Conservation (phyloP, 1,140 invertebrate genomes). For the Elymnias hypermnestra region DNA sequence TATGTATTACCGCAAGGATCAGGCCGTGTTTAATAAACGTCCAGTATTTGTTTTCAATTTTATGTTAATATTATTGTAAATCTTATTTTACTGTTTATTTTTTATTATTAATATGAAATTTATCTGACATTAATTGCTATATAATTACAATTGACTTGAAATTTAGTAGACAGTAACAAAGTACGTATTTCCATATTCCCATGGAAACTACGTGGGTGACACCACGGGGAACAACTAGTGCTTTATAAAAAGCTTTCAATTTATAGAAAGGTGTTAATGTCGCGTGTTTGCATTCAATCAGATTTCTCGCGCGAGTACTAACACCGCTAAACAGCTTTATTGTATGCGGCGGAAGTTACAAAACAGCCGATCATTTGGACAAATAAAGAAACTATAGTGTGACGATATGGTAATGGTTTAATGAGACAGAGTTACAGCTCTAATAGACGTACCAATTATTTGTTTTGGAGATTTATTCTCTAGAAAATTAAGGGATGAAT, state of each 20-base stretch:
- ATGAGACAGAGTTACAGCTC: slow-evolving; percentile 3
- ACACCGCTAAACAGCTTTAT: slow-evolving; percentile 15
- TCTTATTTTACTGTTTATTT: too few species aligned
- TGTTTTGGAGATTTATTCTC: too few species aligned
- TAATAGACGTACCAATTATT: neutral
- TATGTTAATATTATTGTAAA: too few species aligned
- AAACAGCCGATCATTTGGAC: slow-evolving; percentile 18
- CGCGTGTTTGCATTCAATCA: slow-evolving; percentile 13
- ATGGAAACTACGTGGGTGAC: too few species aligned
- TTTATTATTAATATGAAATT: neutral
- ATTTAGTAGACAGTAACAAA: too few species aligned
- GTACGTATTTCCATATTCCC: too few species aligned
- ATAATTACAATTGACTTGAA: neutral
- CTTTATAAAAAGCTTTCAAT: too few species aligned
- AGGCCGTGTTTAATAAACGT: too few species aligned
- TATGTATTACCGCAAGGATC: too few species aligned
- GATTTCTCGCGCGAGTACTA: slow-evolving; percentile 14
- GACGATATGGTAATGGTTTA: slow-evolving; percentile 3
- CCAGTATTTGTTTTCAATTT: too few species aligned
- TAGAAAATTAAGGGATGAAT: too few species aligned
- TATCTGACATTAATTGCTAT: neutral
- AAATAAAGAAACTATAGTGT: slow-evolving; percentile 23
- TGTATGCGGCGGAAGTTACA: slow-evolving; percentile 21
- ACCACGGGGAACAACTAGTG: too few species aligned
- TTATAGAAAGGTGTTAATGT: slow-evolving; percentile 9